A percentile compares a stretch with the other conserved stretches of the same genome.
Conservation (phyloP, 1,140 invertebrate species). For the Goniozus legneri region DNA sequence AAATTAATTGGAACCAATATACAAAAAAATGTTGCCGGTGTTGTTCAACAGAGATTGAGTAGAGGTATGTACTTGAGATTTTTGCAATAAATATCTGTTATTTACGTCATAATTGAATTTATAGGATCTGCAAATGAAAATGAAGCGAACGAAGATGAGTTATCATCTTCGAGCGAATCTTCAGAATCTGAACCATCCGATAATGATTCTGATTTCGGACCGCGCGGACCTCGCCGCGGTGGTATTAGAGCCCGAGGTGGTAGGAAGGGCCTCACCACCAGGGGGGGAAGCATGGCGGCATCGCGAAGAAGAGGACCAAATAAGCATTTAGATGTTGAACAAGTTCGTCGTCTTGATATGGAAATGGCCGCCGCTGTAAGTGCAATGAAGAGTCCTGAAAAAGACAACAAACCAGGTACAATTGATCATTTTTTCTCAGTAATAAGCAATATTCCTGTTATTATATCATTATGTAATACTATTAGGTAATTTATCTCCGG, state of each 20-base stretch:
- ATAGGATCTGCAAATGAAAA: slow-evolving; percentile 20
- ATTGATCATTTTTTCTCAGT: too few species aligned
- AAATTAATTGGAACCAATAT: slow-evolving; percentile 18
- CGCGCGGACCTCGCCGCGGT: slow-evolving; percentile 36
- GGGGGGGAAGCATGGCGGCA: slow-evolving; percentile 41
- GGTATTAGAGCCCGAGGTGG: slow-evolving; percentile 42
- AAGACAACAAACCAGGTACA: slow-evolving; percentile 39
- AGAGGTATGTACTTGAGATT: slow-evolving; percentile 14
- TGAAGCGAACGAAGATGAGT: slow-evolving; percentile 29
- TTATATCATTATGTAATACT: background rate
- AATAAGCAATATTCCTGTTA: too few species aligned
- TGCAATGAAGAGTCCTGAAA: slow-evolving; percentile 50
- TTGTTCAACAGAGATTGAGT: slow-evolving; percentile 11
- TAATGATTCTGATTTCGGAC: slow-evolving; percentile 49
- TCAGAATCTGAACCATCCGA: slow-evolving; percentile 46
- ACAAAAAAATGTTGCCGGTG: slow-evolving; percentile 11
- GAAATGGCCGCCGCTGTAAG: slow-evolving; percentile 53
- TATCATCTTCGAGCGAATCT: slow-evolving; percentile 38
- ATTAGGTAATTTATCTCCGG: slow-evolving; percentile 14
- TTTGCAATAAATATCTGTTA: slow-evolving; percentile 7
- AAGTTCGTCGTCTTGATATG: slow-evolving; percentile 44
- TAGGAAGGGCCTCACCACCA: slow-evolving; percentile 46
- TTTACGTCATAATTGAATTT: background rate
- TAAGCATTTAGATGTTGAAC: slow-evolving; percentile 47
- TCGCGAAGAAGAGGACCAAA: slow-evolving; percentile 38